Conservation (phyloP, 2,797 vertebrate genomes). For the Malurus splendens region DNA sequence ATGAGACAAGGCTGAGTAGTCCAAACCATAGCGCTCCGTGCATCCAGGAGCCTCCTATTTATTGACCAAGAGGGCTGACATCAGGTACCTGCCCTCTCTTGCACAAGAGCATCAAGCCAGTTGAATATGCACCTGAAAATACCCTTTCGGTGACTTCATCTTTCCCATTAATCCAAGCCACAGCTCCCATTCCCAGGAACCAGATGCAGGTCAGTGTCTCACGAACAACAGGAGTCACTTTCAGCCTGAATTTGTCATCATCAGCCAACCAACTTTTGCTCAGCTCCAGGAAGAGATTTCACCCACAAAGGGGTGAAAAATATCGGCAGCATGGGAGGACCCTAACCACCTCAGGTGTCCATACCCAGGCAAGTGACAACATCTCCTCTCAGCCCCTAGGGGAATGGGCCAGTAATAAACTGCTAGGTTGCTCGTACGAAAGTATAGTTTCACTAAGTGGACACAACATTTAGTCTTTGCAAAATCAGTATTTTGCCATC, state of each 20-base stretch:
- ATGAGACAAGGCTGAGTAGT: constrained; percentile 33
- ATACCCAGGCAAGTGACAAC: neutral
- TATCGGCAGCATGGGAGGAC: neutral
- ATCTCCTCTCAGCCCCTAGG: neutral
- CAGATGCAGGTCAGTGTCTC: neutral
- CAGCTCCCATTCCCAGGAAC: constrained; percentile 3
- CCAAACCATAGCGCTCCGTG: neutral
- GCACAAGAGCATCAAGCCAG: constrained; percentile 31
- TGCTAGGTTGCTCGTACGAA: neutral
- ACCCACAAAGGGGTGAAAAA: neutral
- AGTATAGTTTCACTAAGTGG: neutral
- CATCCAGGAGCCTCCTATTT: constrained; percentile 42
- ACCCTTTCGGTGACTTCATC: constrained; percentile 48
- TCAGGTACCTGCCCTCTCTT: constrained; percentile 46
- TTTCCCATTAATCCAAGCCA: neutral
- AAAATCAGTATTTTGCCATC: neutral
- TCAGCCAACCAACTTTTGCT: neutral
- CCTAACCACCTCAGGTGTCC: neutral
- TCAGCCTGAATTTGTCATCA: neutral
- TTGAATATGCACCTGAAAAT: constrained; percentile 22
- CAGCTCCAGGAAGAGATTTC: neutral
- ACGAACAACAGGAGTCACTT: neutral
- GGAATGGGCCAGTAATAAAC: neutral
- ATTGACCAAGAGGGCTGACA: constrained; percentile 53
- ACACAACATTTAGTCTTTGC: neutral